Evolutionary conservation across 2,113 vertebrate genomes (phyloP), one percentile per base, ranked within the genome.

Genomic region (Cynocephalus volans): DNA sequence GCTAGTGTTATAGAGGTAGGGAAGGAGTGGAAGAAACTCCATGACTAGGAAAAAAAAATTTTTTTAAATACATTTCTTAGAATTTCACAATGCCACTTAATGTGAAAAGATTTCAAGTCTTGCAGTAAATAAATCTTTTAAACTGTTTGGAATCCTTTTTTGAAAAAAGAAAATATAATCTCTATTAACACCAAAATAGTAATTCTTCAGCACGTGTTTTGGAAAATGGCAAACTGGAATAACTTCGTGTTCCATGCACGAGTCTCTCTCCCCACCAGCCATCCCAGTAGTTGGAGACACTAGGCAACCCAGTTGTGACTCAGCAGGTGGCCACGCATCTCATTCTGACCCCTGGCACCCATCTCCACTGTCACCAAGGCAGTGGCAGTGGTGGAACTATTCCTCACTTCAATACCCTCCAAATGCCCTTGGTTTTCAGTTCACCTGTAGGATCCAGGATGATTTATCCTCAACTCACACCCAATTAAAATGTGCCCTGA

Each of bases 31-130:
- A 26, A 14, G 7, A 80, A 13, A 12, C 15, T 58, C 26, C 15
- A 64, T 54, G 18, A 73, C 9, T 69, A 81, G 36, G 62, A 83
- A 60, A 23, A 36, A 24, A 58, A 56, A 45, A 11, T 13, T 41
- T 41, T 41, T 41, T 41, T 41, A n/a, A 87, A 77, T 83, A 65
- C 8, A 62, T 69, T 75, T 84, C 72, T 95, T 90, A 82, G 50
- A 73, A 84, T 67, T 73, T 80, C 73, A 60, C 54, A 60, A 58
- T 15, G 19, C 24, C 19, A 18, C 52, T 85, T 69, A 92, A 76
- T 54, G 50, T 85, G 72, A 94, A 88, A 94, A 88, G 45, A 81
- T 28, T 73, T 72, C 79, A 65, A 88, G 26, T 77, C 62, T 84
- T 28, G 5, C 36, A 62, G 65, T 69, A 62, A 79, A 58, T 81